phyloP scores from a whole-genome alignment of 92 coral and sea anemone genomes.

The Galaxea fascicularis region DNA sequence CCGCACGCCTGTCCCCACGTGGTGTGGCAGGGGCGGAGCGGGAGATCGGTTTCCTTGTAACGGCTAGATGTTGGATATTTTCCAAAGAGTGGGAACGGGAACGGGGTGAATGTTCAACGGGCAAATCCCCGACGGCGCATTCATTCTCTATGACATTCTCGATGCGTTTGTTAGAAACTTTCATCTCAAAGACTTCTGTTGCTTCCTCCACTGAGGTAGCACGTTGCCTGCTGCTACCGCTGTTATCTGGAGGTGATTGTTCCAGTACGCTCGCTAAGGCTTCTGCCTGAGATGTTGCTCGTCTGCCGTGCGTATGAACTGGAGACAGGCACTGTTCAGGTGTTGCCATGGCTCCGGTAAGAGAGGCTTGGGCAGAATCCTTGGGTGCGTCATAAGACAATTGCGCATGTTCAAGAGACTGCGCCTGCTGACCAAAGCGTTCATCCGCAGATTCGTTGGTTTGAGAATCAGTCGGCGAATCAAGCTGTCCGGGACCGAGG shows the following conservation, averaged over 20 bases:
- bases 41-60: constrained; percentile 48
- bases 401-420: constrained; percentile 19
- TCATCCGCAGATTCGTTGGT: constrained; percentile 41
- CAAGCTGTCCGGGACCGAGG: constrained; percentile 72
- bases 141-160: constrained; percentile 47
- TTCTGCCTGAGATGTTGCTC: constrained; percentile 94
- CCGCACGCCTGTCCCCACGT: constrained; percentile 92
- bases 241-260: constrained; percentile 75
- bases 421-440: constrained; percentile 17
- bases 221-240: constrained; percentile 33
- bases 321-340: constrained; percentile 91
- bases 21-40: constrained; percentile 99
- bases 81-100: constrained; percentile 79
- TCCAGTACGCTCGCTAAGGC: constrained; percentile 94
- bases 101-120: constrained; percentile 49
- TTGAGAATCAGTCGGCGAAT: constrained; percentile 64
- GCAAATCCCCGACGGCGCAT: constrained; percentile 48
- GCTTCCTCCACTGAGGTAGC: constrained; percentile 80
- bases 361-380: constrained; percentile 28
- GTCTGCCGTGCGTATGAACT: constrained; percentile 58
- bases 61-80: constrained; percentile 36
- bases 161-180: constrained; percentile 38
- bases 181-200: constrained; percentile 82
- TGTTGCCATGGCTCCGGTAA: constrained; percentile 71
- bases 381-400: constrained; percentile 5